Conservation (phyloP, 2,797 vertebrate species). For the Macrochelys suwanniensis region DNA sequence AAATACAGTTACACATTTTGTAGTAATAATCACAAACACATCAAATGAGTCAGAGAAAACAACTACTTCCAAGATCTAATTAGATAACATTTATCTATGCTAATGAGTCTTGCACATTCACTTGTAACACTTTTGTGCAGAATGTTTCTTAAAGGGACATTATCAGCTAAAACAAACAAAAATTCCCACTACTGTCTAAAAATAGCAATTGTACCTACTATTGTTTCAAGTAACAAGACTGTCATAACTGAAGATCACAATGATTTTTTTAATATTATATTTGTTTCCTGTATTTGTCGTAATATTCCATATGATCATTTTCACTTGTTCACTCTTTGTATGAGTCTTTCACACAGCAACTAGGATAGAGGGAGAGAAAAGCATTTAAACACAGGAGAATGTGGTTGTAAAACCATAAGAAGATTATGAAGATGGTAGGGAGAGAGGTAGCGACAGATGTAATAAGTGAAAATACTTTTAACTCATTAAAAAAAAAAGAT, state of each 20-base stretch:
- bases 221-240: conserved; percentile 29
- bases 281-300: background rate
- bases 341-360: background rate
- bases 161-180: background rate
- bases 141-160: background rate
- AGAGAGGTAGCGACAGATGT: background rate
- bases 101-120: background rate
- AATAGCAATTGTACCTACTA: background rate
- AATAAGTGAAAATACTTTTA: background rate
- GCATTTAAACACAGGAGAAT: background rate
- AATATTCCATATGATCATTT: background rate
- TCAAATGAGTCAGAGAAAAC: background rate
- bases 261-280: background rate
- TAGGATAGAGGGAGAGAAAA: background rate
- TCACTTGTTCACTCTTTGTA: background rate
- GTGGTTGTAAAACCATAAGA: background rate
- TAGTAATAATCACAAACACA: background rate
- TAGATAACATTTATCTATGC: background rate
- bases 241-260: background rate
- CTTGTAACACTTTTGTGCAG: background rate
- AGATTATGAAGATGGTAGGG: background rate
- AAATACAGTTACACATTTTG: background rate
- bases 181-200: no score
- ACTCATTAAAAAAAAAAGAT: background rate
- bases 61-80: background rate